These are phyloP conservation scores for Vimba vimba DNA, from an alignment of 2,113 vertebrate genomes.

Conservation along the genomic window DNA sequence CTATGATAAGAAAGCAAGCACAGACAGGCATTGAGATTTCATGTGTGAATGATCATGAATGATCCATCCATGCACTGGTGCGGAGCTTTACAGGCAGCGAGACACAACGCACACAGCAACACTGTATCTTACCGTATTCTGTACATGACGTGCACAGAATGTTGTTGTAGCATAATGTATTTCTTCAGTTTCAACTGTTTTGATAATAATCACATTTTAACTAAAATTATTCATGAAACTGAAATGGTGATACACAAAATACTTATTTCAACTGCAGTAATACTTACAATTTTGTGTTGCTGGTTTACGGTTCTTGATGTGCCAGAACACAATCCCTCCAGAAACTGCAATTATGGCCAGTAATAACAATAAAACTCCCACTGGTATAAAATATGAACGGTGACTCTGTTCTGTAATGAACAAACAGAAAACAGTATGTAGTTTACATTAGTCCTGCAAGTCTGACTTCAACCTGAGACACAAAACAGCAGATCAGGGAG, in stretches of 20 bases:
- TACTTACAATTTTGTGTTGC: background rate
- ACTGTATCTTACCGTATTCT: background rate
- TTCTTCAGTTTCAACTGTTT: slow-evolving; percentile 25
- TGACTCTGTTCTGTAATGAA: background rate
- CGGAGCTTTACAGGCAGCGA: background rate
- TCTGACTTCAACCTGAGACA: background rate
- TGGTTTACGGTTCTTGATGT: background rate
- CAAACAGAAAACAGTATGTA: background rate
- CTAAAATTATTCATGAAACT: background rate
- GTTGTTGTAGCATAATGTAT: slow-evolving; percentile 11
- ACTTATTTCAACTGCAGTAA: background rate
- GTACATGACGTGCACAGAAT: background rate
- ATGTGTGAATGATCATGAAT: background rate
- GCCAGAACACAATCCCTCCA: background rate
- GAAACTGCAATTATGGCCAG: background rate
- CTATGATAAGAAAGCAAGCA: background rate
- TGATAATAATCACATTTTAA: background rate
- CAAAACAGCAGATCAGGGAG: background rate
- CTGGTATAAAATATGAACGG: background rate
- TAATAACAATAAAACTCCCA: background rate
- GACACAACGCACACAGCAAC: background rate
- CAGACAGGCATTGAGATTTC: background rate
- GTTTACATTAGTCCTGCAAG: background rate
- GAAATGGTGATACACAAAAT: background rate
- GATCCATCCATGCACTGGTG: background rate